Evolutionary conservation across 2,113 vertebrate species (phyloP), one percentile per base, ranked within the genome.

Genomic region (Tragulus kanchil): DNA sequence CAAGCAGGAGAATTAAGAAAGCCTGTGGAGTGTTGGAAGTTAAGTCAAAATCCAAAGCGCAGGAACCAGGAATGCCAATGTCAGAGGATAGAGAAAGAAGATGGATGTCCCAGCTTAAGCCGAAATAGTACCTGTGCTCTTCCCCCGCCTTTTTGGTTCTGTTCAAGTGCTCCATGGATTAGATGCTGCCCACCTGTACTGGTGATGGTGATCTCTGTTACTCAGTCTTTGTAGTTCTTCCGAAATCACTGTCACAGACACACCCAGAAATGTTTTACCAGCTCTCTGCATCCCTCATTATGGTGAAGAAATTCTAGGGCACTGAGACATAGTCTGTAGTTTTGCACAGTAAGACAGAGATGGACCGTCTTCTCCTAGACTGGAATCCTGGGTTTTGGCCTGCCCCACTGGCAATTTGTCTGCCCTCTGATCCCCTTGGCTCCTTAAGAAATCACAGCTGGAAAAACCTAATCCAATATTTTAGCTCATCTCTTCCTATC

Each of bases 391-490:
- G 58, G 75, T 36, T 81, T 26, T 42, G 79, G 15, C 45, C 56
- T 11, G 1, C 5, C 10, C 50, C 28, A 1, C 5, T 79, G 58
- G 50, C 54, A 81, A 17, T 65, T 67, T 77, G 28, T 78, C n/a
- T 61, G 52, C 50, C 21, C 19, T 94, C 85, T 88, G 65, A 56
- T 6, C 23, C 14, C 31, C 75, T 26, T 87, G 75, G 19, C 52
- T 79, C 31, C 25, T 64, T 69, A 93, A 83, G 89, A 85, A 96
- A 95, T 58, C 28, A 85, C 77, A 94, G 15, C 73, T 89, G 52
- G 77, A 61, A 78, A 92, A 92, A 48, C 19, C 26, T 54, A 89
- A 17, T 25, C 3, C 21, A 85, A 13, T 2, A 36, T 15, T 36
- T 77, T 73, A 73, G 15, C 8, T 67, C 8, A 25, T 83, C 23